A percentile compares a stretch with the other conserved stretches of the same genome.
Evolutionary conservation across 2,888 invertebrate genomes (phyloP).

Genomic region (Coleophora deauratella): DNA sequence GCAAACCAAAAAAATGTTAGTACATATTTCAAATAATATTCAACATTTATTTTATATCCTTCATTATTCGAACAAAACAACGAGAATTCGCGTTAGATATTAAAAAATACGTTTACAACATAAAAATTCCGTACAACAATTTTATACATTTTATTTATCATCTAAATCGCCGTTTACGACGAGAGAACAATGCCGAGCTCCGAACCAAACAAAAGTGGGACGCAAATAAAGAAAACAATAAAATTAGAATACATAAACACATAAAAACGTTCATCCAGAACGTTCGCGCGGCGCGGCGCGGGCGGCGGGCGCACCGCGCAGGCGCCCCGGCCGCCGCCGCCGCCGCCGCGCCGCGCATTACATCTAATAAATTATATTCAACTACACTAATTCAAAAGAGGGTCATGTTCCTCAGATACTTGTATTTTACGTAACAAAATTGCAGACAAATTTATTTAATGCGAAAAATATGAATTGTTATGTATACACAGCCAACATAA

Average conservation of each 20-base stretch:
- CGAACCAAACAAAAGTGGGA: constrained; percentile 72
- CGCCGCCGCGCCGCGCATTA: constrained; percentile 25
- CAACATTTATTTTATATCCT: neutral
- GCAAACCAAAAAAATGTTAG: too few species aligned
- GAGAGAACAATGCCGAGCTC: constrained; percentile 66
- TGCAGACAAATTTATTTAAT: too few species aligned
- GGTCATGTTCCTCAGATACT: neutral
- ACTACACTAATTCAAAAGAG: constrained; percentile 14
- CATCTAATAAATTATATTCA: constrained; percentile 54
- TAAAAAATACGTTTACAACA: constrained; percentile 13
- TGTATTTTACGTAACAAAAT: neutral
- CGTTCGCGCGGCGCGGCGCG: constrained; percentile 46
- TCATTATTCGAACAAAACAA: constrained; percentile 1
- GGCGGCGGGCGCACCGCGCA: constrained; percentile 52
- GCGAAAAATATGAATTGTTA: too few species aligned
- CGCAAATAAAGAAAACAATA: constrained; percentile 75
- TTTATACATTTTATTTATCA: constrained; percentile 69
- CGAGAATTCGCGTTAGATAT: neutral
- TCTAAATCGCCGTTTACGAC: constrained; percentile 73
- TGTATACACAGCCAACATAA: too few species aligned
- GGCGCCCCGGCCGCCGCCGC: constrained; percentile 36
- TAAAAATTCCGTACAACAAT: constrained; percentile 20
- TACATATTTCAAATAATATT: constrained; percentile 1
- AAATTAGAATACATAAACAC: constrained; percentile 74
- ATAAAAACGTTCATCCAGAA: constrained; percentile 65